Evolutionary conservation across 2,113 vertebrate species (phyloP).

Genomic region (Ellobius talpinus): DNA sequence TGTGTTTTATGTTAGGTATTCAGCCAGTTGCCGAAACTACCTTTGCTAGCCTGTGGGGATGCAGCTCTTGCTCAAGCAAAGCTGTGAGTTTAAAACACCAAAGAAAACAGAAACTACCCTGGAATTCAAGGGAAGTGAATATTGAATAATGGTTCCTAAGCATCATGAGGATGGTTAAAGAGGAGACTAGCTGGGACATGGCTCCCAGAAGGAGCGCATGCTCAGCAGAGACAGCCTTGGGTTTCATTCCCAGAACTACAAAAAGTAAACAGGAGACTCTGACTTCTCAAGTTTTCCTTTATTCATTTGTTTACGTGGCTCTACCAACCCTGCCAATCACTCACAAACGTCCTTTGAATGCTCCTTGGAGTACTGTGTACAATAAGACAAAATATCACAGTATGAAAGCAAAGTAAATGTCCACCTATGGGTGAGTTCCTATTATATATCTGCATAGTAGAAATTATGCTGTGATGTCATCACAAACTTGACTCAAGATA

Average conservation of each 20-base stretch:
- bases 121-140: neutral
- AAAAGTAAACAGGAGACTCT: neutral
- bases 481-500: neutral
- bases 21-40: neutral
- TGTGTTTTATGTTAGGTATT: neutral
- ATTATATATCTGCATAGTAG: neutral
- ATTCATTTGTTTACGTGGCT: neutral
- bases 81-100: neutral
- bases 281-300: neutral
- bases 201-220: neutral
- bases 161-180: neutral
- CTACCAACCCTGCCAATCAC: neutral
- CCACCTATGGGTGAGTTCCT: neutral
- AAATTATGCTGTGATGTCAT: neutral
- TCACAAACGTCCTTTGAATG: neutral
- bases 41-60: neutral
- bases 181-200: neutral
- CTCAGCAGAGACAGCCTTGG: neutral
- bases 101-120: neutral
- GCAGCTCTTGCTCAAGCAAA: neutral
- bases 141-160: constrained; percentile 4
- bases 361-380: neutral
- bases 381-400: neutral
- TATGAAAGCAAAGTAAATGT: neutral
- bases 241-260: neutral